Evolutionary conservation across 1,140 invertebrate species (phyloP), one percentile per base, ranked within the genome.

Genomic region (Galendromus occidentalis): DNA sequence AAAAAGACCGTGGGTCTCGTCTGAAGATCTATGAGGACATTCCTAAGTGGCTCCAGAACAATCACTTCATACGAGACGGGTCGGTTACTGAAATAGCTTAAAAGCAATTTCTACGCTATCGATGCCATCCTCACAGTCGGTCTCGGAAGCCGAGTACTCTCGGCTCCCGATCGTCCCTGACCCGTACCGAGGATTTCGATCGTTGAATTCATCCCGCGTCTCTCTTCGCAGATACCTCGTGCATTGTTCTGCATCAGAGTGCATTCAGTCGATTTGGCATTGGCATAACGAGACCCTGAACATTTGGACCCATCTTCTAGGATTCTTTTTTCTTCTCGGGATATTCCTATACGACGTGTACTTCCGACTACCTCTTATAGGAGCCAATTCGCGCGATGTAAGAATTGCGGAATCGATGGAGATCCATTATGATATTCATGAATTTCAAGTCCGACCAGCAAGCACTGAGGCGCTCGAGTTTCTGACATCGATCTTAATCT

Each of bases 231-330:
- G 65, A 25, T 66, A 63, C 17, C 65, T 42, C 41, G 65, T 66
- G n/a, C 25, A 30, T 45, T 45, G 28, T 7, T 45, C 28, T 9
- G 28, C 65, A 29, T 9, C 41, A 25, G 65, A 66, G 17, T 45
- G 42, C n/a, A 22, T 66, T 9, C 39, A 47, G 20, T 91, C 91
- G 74, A 81, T 92, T 73, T 92, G 94, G 77, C 88, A 89, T 83
- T 91, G 91, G 89, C 93, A 87, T 18, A 97, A 97, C 73, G 92
- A 97, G 76, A 95, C 91, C 2, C 82, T 97, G 69, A 97, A 96
- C 72, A 94, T 96, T 73, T 97, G 92, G 92, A 91, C 87, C 65
- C 92, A 97, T 76, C 79, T 96, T 68, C 83, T 91, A 68, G 91
- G 91, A 7, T 94, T 91, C 79, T 82, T 91, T 72, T 76, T 94